phyloP scores from a whole-genome alignment of 2,797 vertebrate species.

The Novumbra hubbsi region DNA sequence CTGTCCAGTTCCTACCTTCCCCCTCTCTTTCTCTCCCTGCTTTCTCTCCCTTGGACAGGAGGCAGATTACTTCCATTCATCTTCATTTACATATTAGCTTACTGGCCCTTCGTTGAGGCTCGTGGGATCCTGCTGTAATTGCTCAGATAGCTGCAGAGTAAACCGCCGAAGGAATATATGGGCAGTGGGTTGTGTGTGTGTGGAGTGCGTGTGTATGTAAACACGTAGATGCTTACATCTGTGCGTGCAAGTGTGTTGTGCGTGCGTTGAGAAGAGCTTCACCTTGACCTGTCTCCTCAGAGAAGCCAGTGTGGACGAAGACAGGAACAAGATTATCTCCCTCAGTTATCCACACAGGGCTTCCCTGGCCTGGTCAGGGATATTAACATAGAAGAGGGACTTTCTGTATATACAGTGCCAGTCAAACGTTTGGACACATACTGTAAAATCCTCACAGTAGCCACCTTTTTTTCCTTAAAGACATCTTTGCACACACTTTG shows the following conservation, averaged over 20 bases:
- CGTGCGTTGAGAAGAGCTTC: slow-evolving; percentile 27
- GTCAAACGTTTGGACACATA: no score
- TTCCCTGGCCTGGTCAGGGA: slow-evolving; percentile 5
- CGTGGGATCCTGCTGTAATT: slow-evolving; percentile 70
- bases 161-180: slow-evolving; percentile 57
- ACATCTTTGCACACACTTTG: no score
- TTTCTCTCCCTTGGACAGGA: slow-evolving; percentile 49
- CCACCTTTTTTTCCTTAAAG: no score
- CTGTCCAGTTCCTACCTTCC: slow-evolving; percentile 11
- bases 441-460: no score
- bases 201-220: slow-evolving; percentile 28
- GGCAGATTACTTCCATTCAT: slow-evolving; percentile 75
- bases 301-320: slow-evolving; percentile 23
- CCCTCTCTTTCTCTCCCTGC: slow-evolving; percentile 13
- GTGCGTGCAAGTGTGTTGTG: slow-evolving; percentile 8
- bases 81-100: slow-evolving; percentile 78
- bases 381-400: not conserved
- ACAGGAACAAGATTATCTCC: slow-evolving; percentile 50
- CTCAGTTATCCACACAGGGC: slow-evolving; percentile 52
- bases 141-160: slow-evolving; percentile 64
- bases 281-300: slow-evolving; percentile 37
- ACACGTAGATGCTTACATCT: slow-evolving; percentile 5
- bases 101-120: slow-evolving; percentile 61
- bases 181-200: slow-evolving; percentile 26
- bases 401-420: not conserved